A percentile compares a stretch with the other conserved stretches of the same genome.
phyloP scores from a whole-genome alignment of 2,888 invertebrate species.

The Sisyra nigra region DNA sequence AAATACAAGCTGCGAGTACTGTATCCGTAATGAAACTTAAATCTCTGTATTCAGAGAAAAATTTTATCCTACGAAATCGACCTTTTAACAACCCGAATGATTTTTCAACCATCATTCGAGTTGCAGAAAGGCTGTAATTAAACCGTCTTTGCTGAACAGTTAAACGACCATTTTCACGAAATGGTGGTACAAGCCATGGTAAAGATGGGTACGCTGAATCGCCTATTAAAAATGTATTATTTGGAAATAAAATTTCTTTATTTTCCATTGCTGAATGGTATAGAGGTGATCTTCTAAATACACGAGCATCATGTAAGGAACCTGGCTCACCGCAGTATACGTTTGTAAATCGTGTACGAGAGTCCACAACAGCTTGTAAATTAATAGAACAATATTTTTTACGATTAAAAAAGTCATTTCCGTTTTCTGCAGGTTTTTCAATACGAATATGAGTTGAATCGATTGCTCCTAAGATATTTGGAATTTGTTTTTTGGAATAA shows the following conservation, averaged over 20 bases:
- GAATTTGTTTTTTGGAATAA: slow-evolving; percentile 7
- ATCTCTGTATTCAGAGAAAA: slow-evolving; percentile 11
- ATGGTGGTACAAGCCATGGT: slow-evolving; percentile 12
- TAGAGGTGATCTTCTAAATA: slow-evolving; percentile 14
- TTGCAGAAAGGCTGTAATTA: slow-evolving; percentile 10
- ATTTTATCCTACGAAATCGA: slow-evolving; percentile 11
- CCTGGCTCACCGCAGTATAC: slow-evolving; percentile 11
- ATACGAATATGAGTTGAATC: slow-evolving; percentile 10
- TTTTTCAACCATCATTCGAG: slow-evolving; percentile 11
- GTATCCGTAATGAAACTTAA: slow-evolving; percentile 11
- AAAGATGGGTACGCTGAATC: slow-evolving; percentile 14
- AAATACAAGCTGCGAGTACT: slow-evolving; percentile 10
- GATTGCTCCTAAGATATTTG: slow-evolving; percentile 9
- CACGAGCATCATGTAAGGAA: slow-evolving; percentile 13
- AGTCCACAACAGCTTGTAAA: slow-evolving; percentile 10
- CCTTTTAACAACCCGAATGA: slow-evolving; percentile 11
- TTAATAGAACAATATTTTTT: slow-evolving; percentile 9
- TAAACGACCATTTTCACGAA: slow-evolving; percentile 11
- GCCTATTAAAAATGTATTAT: slow-evolving; percentile 12
- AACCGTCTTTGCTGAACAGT: slow-evolving; percentile 10
- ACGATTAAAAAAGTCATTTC: slow-evolving; percentile 9
- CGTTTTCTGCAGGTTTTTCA: slow-evolving; percentile 6
- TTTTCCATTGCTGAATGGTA: background rate
- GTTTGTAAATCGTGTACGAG: slow-evolving; percentile 6
- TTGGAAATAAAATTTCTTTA: slow-evolving; percentile 9